Evolutionary conservation across 2,797 vertebrate species (phyloP), one percentile per base, ranked within the genome.

Genomic region (Lutjanus argentimaculatus): DNA sequence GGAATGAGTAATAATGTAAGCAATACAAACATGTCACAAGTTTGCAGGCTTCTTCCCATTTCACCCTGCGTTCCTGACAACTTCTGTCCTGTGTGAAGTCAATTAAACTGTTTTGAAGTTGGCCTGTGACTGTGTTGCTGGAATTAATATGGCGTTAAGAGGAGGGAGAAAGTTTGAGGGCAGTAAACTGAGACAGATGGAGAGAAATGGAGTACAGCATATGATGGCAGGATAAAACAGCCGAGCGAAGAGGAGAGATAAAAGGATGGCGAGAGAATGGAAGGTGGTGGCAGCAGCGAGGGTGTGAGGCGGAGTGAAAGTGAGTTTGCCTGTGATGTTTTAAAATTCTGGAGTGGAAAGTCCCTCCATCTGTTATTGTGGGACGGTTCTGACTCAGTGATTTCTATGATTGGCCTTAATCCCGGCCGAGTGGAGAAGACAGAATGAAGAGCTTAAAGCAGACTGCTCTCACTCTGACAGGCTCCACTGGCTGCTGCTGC

Each of bases 391-490:
- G 40, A 94, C 91, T 93, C 95, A 88, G 7, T 94, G 93, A 91
- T 75, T 75, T 92, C 93, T 93, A 89, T 85, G 79, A 93, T 95
- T 95, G 93, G 92, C 90, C 93, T 93, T 95, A 96, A 96, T 96
- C 92, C 94, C 74, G 90, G 57, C 92, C 89, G 89, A 74, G 75
- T 92, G 74, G 40, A 49, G 87, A 81, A 91, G 61, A 87, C 93
- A 91, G 95, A 96, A 96, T 93, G 91, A 95, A 94, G 92, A 93
- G 94, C 95, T 96, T 95, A 93, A 90, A 95, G 69, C 80, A 86
- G 93, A 93, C 91, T 91, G 88, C 93, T 91, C 93, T 94, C 89
- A 87, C 88, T 93, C 90, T 89, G 92, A 92, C 90, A 92, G 92
- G 91, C 91, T 94, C 91, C 88, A 91, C 90, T 92, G 90, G 82